Conservation (phyloP, 2,888 invertebrate genomes). For the Orthosia cruda region DNA sequence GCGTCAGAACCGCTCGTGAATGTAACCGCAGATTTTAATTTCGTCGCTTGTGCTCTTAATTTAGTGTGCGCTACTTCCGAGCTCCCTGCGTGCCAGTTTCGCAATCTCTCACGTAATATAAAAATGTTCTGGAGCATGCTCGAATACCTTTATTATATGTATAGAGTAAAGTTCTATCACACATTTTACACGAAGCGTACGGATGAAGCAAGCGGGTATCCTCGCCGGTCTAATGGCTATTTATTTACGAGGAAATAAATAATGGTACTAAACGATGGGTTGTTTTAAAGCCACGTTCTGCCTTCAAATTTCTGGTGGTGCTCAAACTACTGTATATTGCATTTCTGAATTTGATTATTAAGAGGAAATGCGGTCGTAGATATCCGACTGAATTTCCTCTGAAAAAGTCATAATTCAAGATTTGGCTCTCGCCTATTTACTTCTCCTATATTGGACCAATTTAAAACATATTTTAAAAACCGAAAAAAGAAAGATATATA, state of each 20-base stretch:
- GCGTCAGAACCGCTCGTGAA: conserved; percentile 75
- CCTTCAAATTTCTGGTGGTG: neutral
- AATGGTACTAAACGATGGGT: conserved; percentile 28
- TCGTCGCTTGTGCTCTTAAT: conserved; percentile 81
- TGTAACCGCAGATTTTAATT: conserved; percentile 86
- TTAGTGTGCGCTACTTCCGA: conserved; percentile 76
- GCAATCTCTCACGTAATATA: conserved; percentile 53
- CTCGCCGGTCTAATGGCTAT: conserved; percentile 28
- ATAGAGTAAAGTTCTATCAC: conserved; percentile 34
- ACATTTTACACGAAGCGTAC: conserved; percentile 17
- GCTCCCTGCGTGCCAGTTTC: conserved; percentile 58
- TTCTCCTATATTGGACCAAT: too few species aligned
- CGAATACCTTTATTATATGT: conserved; percentile 43
- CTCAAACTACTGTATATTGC: neutral
- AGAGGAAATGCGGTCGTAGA: too few species aligned
- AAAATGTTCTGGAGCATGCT: conserved; percentile 51
- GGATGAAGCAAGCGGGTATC: conserved; percentile 20
- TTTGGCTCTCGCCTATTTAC: too few species aligned
- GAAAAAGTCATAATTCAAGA: too few species aligned
- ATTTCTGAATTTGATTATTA: conserved; percentile 9
- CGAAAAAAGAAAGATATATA: too few species aligned
- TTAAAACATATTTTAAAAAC: too few species aligned
- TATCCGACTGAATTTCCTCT: too few species aligned
- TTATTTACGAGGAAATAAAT: conserved; percentile 44
- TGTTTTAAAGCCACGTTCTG: conserved; percentile 23